Evolutionary conservation across 1,140 invertebrate genomes (phyloP).

Genomic region (Coptotermes formosanus): DNA sequence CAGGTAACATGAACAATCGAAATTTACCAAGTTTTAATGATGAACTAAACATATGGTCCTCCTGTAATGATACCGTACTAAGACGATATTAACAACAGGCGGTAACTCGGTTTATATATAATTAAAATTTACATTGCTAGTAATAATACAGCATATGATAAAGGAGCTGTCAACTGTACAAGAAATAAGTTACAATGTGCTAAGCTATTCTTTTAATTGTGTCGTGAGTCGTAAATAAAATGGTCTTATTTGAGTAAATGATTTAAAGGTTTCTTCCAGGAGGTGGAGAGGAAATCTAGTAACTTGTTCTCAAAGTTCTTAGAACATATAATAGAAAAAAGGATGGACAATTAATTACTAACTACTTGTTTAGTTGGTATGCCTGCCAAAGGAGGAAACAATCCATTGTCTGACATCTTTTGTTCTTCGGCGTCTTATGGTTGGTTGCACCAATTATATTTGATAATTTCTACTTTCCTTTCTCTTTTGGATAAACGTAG

Average conservation of each 20-base stretch:
- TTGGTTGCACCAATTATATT: too few relatives aligned
- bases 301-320: not conserved
- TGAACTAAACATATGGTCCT: not conserved
- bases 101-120: not conserved
- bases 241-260: not conserved
- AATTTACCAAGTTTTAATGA: slow-evolving; percentile 14
- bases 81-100: not conserved
- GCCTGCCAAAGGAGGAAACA: not conserved
- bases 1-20: not conserved
- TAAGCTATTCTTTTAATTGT: not conserved
- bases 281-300: not conserved
- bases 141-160: not conserved
- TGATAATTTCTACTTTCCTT: too few relatives aligned
- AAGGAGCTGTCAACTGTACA: not conserved
- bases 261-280: not conserved
- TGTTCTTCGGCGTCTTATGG: not conserved
- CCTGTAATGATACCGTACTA: not conserved
- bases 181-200: not conserved
- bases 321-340: not conserved
- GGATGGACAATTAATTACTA: not conserved
- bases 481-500: too few relatives aligned
- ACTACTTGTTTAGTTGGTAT: not conserved
- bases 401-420: not conserved
- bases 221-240: not conserved
- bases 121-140: not conserved